Percentiles rank a stretch among this genome's conserved stretches.
Conservation (phyloP, 2,113 vertebrate species). For the Propithecus coquereli region DNA sequence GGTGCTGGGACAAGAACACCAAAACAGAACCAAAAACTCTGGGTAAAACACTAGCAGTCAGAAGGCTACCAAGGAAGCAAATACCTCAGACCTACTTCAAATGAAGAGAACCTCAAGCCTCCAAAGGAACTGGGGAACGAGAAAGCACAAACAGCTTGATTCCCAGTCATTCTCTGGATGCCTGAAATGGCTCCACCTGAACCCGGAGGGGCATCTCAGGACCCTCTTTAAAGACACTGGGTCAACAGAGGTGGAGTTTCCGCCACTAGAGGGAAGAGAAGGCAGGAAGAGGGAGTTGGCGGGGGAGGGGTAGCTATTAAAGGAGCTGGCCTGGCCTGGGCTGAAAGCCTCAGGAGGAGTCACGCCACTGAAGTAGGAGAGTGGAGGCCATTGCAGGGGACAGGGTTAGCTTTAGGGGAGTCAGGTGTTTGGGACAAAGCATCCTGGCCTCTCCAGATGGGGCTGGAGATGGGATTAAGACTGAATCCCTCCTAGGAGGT, state of each 20-base stretch:
- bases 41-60: conserved; percentile 18
- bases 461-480: conserved; percentile 21
- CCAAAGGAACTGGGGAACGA: conserved; percentile 23
- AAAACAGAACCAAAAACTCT: conserved; percentile 47
- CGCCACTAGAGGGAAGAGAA: neutral
- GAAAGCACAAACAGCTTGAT: conserved; percentile 19
- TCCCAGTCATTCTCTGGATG: neutral
- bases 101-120: conserved; percentile 1
- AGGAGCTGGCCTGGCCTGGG: neutral
- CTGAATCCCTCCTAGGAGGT: conserved; percentile 17
- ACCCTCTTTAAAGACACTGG: conserved; percentile 51
- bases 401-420: conserved; percentile 13
- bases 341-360: neutral
- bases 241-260: conserved; percentile 47
- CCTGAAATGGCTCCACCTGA: conserved; percentile 16
- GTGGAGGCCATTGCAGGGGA: neutral
- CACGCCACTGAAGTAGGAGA: neutral
- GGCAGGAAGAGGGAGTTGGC: conserved; percentile 1
- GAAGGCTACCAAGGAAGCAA: conserved; percentile 4
- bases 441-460: conserved; percentile 1
- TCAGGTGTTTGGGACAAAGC: conserved; percentile 1
- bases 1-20: neutral
- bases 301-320: neutral
- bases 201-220: neutral
- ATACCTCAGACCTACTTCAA: neutral